A percentile compares a stretch with the other conserved stretches of the same genome.
Conservation (phyloP, 2,888 invertebrate genomes). For the Pecten maximus region DNA sequence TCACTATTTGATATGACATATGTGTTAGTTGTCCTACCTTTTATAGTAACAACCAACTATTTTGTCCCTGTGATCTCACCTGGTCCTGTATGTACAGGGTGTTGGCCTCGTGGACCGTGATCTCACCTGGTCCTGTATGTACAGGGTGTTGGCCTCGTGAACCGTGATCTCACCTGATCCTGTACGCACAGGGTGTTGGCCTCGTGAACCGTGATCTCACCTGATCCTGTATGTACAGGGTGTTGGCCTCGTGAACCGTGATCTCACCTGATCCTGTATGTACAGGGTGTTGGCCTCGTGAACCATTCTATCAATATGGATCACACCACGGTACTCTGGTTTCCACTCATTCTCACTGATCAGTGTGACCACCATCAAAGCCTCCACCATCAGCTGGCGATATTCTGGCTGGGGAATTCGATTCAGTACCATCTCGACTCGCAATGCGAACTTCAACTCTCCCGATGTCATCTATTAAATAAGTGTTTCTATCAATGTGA, state of each 20-base stretch:
- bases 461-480: constrained; percentile 94
- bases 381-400: constrained; percentile 96
- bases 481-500: background rate
- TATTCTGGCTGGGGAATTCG: constrained; percentile 99
- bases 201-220: constrained; percentile 91
- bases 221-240: constrained; percentile 97
- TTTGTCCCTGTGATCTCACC: too few relatives aligned
- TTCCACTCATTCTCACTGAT: constrained; percentile 84
- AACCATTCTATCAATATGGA: constrained; percentile 93
- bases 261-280: constrained; percentile 93
- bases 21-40: too few relatives aligned
- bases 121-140: constrained; percentile 95
- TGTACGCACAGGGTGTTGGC: constrained; percentile 97
- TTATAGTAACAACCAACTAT: too few relatives aligned
- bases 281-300: constrained; percentile 97
- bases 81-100: too few relatives aligned
- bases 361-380: constrained; percentile 96
- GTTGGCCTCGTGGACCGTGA: too few relatives aligned
- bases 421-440: constrained; percentile 97
- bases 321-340: constrained; percentile 71
- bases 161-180: constrained; percentile 94
- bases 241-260: constrained; percentile 95
- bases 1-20: too few relatives aligned
- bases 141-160: constrained; percentile 95
- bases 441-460: constrained; percentile 98